Evolutionary conservation across 2,113 vertebrate genomes (phyloP).

Genomic region (Alectura lathami): DNA sequence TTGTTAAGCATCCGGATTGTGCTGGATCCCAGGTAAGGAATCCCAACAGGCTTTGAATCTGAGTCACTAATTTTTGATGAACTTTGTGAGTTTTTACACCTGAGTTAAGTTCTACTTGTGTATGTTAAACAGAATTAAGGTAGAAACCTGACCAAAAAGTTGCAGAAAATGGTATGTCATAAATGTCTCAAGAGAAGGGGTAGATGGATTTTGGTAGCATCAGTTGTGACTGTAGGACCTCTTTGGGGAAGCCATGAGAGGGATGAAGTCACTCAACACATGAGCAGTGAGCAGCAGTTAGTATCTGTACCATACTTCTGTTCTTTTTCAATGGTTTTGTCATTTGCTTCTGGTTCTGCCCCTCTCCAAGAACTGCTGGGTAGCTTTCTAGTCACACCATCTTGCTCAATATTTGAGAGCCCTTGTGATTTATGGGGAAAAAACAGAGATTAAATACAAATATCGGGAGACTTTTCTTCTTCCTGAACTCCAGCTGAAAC

Average conservation of each 20-base stretch:
- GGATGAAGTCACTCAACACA: neutral
- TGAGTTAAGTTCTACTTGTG: neutral
- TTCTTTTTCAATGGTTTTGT: neutral
- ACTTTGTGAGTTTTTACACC: neutral
- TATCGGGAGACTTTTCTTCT: neutral
- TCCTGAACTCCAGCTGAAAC: neutral
- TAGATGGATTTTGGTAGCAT: neutral
- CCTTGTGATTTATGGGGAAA: accelerated
- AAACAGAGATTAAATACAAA: neutral
- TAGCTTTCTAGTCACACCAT: neutral
- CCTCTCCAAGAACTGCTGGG: neutral
- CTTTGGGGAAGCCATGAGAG: neutral
- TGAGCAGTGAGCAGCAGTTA: neutral
- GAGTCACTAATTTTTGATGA: neutral
- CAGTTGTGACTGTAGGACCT: neutral
- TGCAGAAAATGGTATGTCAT: neutral
- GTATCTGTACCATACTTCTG: neutral
- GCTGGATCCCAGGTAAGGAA: neutral
- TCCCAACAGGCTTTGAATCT: neutral
- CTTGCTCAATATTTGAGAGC: neutral
- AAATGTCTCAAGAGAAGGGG: neutral
- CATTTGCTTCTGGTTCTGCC: neutral
- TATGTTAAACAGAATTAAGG: neutral
- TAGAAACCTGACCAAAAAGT: neutral
- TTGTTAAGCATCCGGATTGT: neutral